Conservation (phyloP, 2,113 vertebrate genomes). For the Cepphus grylle region DNA sequence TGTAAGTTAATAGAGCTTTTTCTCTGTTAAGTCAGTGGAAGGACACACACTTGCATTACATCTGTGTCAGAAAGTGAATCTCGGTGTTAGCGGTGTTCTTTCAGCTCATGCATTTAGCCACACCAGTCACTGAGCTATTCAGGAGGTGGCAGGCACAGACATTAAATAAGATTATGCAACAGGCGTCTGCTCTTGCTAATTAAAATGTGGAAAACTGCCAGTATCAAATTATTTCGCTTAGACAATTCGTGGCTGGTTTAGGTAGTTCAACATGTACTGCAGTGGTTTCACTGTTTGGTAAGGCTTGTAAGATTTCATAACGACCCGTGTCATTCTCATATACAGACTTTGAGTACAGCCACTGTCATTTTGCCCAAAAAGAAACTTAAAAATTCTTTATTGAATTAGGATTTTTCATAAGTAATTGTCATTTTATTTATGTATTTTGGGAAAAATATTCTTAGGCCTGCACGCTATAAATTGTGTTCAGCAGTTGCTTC, state of each 20-base stretch:
- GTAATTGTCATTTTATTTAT: neutral
- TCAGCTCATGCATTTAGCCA: neutral
- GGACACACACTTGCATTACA: neutral
- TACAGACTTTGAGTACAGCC: neutral
- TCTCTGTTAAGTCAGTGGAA: neutral
- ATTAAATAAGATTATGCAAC: conserved; percentile 48
- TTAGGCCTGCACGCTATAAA: neutral
- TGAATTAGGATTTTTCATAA: neutral
- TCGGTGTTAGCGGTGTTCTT: neutral
- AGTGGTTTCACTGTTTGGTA: neutral
- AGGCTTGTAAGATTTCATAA: neutral
- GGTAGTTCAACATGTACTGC: neutral
- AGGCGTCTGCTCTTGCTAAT: conserved; percentile 12
- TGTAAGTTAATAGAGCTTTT: neutral
- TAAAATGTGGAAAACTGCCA: conserved; percentile 47
- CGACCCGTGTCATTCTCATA: neutral
- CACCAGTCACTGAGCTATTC: neutral
- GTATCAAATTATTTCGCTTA: conserved; percentile 31
- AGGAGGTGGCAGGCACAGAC: neutral
- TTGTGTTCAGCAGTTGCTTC: neutral
- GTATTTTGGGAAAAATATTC: neutral
- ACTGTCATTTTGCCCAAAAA: neutral
- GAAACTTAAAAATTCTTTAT: neutral
- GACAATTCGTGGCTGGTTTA: neutral
- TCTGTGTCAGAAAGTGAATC: neutral